Conservation (phyloP, 2,113 vertebrate genomes). For the Podarcis raffonei region DNA sequence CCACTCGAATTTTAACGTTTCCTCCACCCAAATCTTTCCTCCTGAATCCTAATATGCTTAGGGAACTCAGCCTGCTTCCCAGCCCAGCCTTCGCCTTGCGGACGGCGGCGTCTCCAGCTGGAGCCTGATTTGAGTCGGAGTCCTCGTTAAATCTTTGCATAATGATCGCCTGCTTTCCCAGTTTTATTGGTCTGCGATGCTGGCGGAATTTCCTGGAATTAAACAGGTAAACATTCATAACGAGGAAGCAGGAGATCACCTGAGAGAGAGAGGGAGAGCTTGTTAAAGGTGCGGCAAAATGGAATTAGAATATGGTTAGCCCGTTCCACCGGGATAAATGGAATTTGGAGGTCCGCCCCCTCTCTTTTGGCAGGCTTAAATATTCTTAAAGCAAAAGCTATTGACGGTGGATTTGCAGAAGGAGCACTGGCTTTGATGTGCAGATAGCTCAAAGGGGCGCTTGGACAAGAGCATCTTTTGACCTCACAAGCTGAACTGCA, state of each 20-base stretch:
- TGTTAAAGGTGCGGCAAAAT: not conserved
- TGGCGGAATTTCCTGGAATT: not conserved
- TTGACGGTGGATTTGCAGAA: not conserved
- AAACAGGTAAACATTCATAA: slow-evolving; percentile 5
- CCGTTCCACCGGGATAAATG: not conserved
- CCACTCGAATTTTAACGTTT: not conserved
- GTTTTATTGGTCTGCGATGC: not conserved
- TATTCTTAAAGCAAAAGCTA: too few relatives aligned
- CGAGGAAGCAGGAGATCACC: not conserved
- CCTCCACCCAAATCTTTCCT: not conserved
- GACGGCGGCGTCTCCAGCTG: not conserved
- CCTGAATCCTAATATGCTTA: not conserved
- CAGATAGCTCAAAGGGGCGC: too few relatives aligned
- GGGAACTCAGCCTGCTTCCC: not conserved
- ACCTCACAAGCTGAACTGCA: not conserved
- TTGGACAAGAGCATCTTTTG: not conserved
- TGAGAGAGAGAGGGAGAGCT: not conserved
- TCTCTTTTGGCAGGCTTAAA: not conserved
- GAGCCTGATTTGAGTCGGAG: not conserved
- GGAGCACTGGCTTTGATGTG: not conserved
- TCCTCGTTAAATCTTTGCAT: not conserved
- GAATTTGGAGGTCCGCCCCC: too few relatives aligned
- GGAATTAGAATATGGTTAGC: not conserved
- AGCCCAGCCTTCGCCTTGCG: not conserved
- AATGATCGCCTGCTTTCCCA: not conserved